Percentiles rank a stretch among this genome's conserved stretches.
phyloP scores from a whole-genome alignment of 2,888 invertebrate genomes.

The Lissocephala sabroskyi region DNA sequence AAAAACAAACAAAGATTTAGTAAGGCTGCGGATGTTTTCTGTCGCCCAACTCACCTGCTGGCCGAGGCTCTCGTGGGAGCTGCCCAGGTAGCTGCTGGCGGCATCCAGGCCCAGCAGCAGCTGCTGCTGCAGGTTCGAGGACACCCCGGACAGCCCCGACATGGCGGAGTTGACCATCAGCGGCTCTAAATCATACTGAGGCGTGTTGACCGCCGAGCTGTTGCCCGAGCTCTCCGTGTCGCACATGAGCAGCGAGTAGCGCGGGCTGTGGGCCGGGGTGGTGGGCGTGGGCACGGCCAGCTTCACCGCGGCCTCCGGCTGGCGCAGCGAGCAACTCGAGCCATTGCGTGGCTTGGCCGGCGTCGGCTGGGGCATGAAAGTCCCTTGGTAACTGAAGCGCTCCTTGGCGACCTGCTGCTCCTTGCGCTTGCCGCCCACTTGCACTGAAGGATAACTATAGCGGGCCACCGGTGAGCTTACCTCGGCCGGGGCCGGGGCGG shows the following conservation, averaged over 20 bases:
- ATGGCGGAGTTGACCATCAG: slow-evolving; percentile 62
- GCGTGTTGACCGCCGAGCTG: slow-evolving; percentile 71
- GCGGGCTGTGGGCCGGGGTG: slow-evolving; percentile 70
- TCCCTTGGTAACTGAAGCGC: slow-evolving; percentile 72
- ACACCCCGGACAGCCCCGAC: slow-evolving; percentile 58
- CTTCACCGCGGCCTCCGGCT: slow-evolving; percentile 42
- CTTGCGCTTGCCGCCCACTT: slow-evolving; percentile 69
- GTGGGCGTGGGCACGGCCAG: slow-evolving; percentile 68
- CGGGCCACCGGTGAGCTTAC: slow-evolving; percentile 33
- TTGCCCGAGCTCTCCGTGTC: slow-evolving; percentile 72
- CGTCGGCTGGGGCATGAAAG: slow-evolving; percentile 26
- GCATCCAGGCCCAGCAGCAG: slow-evolving; percentile 51
- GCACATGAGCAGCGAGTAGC: slow-evolving; percentile 71
- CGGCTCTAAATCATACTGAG: slow-evolving; percentile 71
- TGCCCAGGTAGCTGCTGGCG: slow-evolving; percentile 55
- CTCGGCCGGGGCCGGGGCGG: slow-evolving; percentile 10
- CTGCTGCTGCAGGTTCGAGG: slow-evolving; percentile 61
- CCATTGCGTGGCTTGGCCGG: slow-evolving; percentile 8
- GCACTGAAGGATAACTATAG: slow-evolving; percentile 71
- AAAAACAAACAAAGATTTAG: neutral
- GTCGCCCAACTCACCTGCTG: slow-evolving; percentile 51
- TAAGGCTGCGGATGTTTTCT: neutral
- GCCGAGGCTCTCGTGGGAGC: slow-evolving; percentile 68
- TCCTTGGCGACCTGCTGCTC: slow-evolving; percentile 68
- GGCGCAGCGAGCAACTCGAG: slow-evolving; percentile 9